phyloP scores from a whole-genome alignment of 1,140 invertebrate genomes.

The Lamellibrachia luymesi region DNA sequence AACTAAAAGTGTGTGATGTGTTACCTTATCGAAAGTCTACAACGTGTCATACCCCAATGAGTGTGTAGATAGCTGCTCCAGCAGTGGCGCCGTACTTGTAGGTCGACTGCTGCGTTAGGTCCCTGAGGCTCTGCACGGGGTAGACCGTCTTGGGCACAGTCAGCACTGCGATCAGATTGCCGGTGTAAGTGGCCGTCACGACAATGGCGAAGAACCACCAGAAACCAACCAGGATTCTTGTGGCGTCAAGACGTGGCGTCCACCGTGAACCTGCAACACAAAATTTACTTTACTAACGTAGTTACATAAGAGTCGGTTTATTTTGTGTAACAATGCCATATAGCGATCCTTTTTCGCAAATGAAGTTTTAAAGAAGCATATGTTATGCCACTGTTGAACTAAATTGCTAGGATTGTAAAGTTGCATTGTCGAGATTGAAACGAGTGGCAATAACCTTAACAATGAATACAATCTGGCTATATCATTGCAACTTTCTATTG shows the following conservation, averaged over 20 bases:
- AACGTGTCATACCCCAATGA: not conserved
- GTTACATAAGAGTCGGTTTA: too few relatives aligned
- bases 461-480: too few relatives aligned
- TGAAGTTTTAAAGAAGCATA: too few relatives aligned
- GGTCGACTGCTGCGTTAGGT: not conserved
- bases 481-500: too few relatives aligned
- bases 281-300: too few relatives aligned
- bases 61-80: conserved; percentile 2
- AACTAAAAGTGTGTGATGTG: not conserved
- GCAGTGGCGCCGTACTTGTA: conserved; percentile 13
- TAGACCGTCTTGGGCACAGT: conserved; percentile 74
- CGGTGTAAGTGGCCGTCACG: conserved; percentile 87
- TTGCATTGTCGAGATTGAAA: too few relatives aligned
- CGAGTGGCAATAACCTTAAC: too few relatives aligned
- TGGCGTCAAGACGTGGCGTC: conserved; percentile 53
- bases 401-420: too few relatives aligned
- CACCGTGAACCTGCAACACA: conserved; percentile 6
- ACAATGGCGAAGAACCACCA: conserved; percentile 93
- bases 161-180: conserved; percentile 87
- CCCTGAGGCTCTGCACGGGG: conserved; percentile 5
- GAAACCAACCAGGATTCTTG: conserved; percentile 79
- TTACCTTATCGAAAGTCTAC: not conserved
- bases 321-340: too few relatives aligned
- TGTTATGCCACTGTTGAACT: too few relatives aligned
- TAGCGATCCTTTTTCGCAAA: too few relatives aligned